Evolutionary conservation across 2,797 vertebrate species (phyloP), one percentile per base, ranked within the genome.

Genomic region (Acomys russatus): DNA sequence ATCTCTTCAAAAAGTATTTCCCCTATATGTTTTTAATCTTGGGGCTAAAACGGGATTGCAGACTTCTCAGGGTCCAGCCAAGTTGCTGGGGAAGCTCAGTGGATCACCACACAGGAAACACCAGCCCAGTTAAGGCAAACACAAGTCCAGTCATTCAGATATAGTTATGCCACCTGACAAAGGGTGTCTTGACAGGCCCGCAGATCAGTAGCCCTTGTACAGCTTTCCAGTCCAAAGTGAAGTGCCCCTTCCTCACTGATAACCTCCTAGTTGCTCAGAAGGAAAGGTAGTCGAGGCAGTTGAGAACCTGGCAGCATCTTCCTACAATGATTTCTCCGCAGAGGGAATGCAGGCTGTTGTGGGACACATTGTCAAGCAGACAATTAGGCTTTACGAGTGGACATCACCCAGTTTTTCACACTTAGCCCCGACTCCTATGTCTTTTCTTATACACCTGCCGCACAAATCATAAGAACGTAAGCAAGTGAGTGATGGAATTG

Each of bases 1-100:
- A 95, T 33, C 92, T 90, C 25, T 93, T 78, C 78, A 80, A 83
- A 84, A 95, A n/a, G 74, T 92, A 90, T n/a, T 94, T 94, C 64
- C 18, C 64, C 74, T 94, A 56, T 82, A 30, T 85, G 38, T 77
- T 79, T 94, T 94, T 25, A 93, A 20, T 94, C 73, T 92, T 92
- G 14, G 22, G 18, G 12, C 38, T 80, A 51, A 94, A 77, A 78
- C 87, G 23, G 11, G 86, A 66, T 70, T 96, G 70, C 92, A 87
- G 23, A 82, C 33, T 74, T 74, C 77, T 90, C 35, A 9, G 51
- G 73, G 79, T 10, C n/a, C 83, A 80, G 76, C 44, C 90, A 49
- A 80, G 63, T 79, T 94, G 73, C 88, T 73, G 78, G 61, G 61
- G 0, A 6, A 83, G 61, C 70, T 73, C 18, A 59, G 56, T 17